Evolutionary conservation across 2,888 invertebrate species (phyloP), one percentile per base, ranked within the genome.

Genomic region (Drosophila falleni): DNA sequence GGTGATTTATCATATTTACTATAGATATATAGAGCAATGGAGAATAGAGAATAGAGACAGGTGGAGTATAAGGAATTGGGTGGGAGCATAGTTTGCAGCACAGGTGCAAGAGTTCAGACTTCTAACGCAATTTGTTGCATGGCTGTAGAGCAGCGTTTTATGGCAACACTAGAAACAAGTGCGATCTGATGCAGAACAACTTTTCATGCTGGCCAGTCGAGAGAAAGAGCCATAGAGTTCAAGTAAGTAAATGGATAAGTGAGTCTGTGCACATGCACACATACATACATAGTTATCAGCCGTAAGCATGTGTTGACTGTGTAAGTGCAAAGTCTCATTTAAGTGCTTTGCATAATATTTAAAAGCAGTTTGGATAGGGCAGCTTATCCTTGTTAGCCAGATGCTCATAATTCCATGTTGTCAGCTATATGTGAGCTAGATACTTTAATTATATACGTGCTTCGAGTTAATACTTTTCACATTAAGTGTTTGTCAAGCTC

Each of bases 1-100:
- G 89, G 72, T 85, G 89, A 86, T 86, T 89, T 86, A 89, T 86
- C 85, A 86, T 89, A 86, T 86, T 86, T 86, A 87, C 58, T 69
- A 53, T 66, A 69, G 84, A 66, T 73, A 62, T 63, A 61, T 60
- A 69, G 65, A 55, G 44, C 50, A 44, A 50, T 67, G 49, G 41
- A 46, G 73, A 51, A 31, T 61, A 15, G 53, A 31, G 9, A 15
- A 15, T 16, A 15, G 23, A 23, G 46, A 16, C 15, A 15, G 50
- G 8, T 11, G 9, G 23, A 13, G 31, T 13, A 29, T 33, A 15
- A 33, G 46, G 23, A 31, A 13, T 5, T 10, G 51, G 50, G 41
- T 58, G 33, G 46, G 31, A 23, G 63, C 47, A 53, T 49, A 54
- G 58, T 44, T 53, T 54, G 63, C 50, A 47, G 55, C 60, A 71